phyloP scores from a whole-genome alignment of 2,797 vertebrate species.

The Serranus cabrilla region DNA sequence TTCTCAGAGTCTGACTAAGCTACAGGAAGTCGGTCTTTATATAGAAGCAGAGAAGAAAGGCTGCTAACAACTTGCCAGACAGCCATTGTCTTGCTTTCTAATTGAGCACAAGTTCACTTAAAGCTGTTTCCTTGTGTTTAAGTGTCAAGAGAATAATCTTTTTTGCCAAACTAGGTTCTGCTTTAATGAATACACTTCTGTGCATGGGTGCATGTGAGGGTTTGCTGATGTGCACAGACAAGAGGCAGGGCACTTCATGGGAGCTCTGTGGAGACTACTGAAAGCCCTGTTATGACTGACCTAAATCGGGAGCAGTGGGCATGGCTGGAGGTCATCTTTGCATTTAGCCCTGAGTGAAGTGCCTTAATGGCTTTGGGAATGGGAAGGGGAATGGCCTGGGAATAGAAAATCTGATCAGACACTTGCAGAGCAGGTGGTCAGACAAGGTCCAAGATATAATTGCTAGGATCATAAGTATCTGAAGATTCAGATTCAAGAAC shows the following conservation, averaged over 20 bases:
- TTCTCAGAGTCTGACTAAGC: slow-evolving; percentile 41
- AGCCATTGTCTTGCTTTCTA: slow-evolving; percentile 8
- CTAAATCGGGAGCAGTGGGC: slow-evolving; percentile 41
- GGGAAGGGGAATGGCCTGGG: slow-evolving; percentile 53
- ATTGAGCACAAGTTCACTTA: slow-evolving; percentile 15
- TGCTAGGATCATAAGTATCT: background rate
- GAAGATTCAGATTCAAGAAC: background rate
- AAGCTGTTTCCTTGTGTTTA: slow-evolving; percentile 6
- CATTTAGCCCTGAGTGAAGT: slow-evolving; percentile 62
- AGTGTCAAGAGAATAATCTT: background rate
- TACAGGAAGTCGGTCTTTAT: slow-evolving; percentile 34
- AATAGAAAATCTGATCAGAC: slow-evolving; percentile 65
- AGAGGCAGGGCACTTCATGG: slow-evolving; percentile 8
- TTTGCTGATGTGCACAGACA: slow-evolving; percentile 9
- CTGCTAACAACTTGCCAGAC: slow-evolving; percentile 32
- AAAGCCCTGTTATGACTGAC: slow-evolving; percentile 56
- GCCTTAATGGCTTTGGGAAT: slow-evolving; percentile 69
- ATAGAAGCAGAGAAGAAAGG: slow-evolving; percentile 34
- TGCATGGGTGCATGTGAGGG: background rate
- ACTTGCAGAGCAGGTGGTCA: slow-evolving; percentile 9
- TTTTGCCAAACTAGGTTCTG: background rate
- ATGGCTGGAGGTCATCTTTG: slow-evolving; percentile 61
- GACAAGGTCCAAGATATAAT: slow-evolving; percentile 27
- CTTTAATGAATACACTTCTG: slow-evolving; percentile 18
- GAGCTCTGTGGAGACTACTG: slow-evolving; percentile 7